A percentile compares a stretch with the other conserved stretches of the same genome.
These are phyloP conservation scores for Xiphorhynchus erythropygius DNA, from an alignment of 2,797 vertebrate species.

Conservation along the genomic window DNA sequence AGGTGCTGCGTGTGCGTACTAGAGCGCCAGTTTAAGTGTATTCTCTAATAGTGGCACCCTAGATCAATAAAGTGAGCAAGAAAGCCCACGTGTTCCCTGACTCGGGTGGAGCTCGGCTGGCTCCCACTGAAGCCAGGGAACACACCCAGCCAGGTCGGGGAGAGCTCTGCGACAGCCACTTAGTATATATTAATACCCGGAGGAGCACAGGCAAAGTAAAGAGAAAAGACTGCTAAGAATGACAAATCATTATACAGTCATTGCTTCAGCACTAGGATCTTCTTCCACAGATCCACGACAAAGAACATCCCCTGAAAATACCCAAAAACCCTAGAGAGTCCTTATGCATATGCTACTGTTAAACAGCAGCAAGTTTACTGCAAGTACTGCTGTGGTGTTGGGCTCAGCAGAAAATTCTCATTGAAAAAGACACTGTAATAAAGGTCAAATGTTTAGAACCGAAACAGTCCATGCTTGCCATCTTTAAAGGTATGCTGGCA, in stretches of 20 bases:
- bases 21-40: too few species aligned
- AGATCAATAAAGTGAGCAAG: not conserved
- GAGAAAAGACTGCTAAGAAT: not conserved
- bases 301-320: not conserved
- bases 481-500: not conserved
- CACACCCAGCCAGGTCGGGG: rapidly evolving
- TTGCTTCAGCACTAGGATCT: not conserved
- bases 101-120: rapidly evolving
- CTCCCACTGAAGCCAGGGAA: not conserved
- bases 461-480: not conserved
- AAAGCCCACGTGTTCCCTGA: rapidly evolving
- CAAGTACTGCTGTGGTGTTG: rapidly evolving
- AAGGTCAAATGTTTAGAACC: not conserved
- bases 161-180: rapidly evolving
- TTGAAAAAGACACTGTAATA: not conserved
- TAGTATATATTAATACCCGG: too few species aligned
- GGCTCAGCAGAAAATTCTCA: not conserved
- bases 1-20: too few species aligned
- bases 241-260: not conserved
- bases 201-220: not conserved
- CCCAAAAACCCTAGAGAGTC: not conserved
- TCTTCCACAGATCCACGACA: rapidly evolving
- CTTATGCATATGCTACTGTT: rapidly evolving
- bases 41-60: rapidly evolving
- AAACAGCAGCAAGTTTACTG: rapidly evolving